Percentiles rank a stretch among this genome's conserved stretches.
Conservation (phyloP, 1,140 invertebrate genomes). For the Schlechtendalia chinensis region DNA sequence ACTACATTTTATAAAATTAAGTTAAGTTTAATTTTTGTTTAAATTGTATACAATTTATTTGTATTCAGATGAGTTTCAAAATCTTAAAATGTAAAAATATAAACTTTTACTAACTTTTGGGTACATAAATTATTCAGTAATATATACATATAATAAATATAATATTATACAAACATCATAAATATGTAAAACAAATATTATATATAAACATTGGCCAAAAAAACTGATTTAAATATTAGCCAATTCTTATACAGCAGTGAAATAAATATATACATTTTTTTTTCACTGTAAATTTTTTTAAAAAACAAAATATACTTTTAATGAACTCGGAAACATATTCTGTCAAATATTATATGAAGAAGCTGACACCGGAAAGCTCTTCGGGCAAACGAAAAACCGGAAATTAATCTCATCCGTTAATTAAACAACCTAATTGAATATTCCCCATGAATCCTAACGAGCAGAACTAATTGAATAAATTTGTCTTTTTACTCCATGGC, state of each 20-base stretch:
- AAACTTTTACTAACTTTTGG: background rate
- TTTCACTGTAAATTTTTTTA: no score
- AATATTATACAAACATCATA: background rate
- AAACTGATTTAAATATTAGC: no score
- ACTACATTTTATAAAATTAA: no score
- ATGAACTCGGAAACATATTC: background rate
- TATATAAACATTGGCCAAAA: no score
- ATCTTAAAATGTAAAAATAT: no score
- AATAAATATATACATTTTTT: background rate
- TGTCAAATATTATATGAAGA: background rate
- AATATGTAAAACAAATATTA: no score
- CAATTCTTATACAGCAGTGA: background rate
- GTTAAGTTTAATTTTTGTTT: no score
- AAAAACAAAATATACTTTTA: background rate
- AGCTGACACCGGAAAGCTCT: conserved; percentile 34
- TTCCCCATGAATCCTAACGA: conserved; percentile 37
- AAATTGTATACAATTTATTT: no score
- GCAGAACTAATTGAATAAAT: conserved; percentile 49
- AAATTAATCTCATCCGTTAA: conserved; percentile 48
- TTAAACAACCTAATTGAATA: conserved; percentile 44
- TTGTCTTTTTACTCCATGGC: conserved; percentile 26
- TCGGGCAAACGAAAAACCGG: conserved; percentile 24
- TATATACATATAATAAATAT: background rate
- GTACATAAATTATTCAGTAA: background rate
- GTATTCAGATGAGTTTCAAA: no score